Evolutionary conservation across 1,140 invertebrate species (phyloP), one percentile per base, ranked within the genome.

Genomic region (Bombus huntii): DNA sequence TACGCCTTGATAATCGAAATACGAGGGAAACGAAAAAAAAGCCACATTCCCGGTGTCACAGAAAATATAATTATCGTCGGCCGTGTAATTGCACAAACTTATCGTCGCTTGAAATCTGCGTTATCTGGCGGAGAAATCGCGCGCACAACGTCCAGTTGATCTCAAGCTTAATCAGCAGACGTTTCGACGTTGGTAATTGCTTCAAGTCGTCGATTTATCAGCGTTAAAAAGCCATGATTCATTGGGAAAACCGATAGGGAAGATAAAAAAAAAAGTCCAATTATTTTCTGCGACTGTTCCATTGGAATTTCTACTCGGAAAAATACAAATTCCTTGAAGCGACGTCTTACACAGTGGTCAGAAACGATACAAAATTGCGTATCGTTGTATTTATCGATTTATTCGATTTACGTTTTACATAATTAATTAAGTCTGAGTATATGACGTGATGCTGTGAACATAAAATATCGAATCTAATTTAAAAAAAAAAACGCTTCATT

Each of bases 91-190:
- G 72, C 15, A 12, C 12, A 37, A n/a, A 53, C 84, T 47, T 89
- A 81, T 88, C 80, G 72, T 59, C 70, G 66, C 44, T 12, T 72
- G 70, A 77, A 72, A 89, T 89, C 84, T 84, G 37, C 86, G 66
- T 87, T 89, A 89, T 89, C 87, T 28, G 42, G 18, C 65, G 47
- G 18, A 53, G 47, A 6, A 53, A 53, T 53, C 47, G 6, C 18
- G 6, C 18, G 47, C 18, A 6, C 47, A 53, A 3, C 15, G 53
- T 9, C 22, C 81, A 53, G 18, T 53, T 22, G 28, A 62, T 62
- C 59, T 28, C 74, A 18, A 57, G 84, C 59, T 89, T 83, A 82
- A 89, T 83, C 75, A 80, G 83, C 70, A 70, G 78, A 81, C 77
- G 59, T 37, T 62, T 39, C 59, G 37, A 71, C 68, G 68, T 68